Conservation (phyloP, 2,113 vertebrate species). For the Chelonoidis abingdonii region DNA sequence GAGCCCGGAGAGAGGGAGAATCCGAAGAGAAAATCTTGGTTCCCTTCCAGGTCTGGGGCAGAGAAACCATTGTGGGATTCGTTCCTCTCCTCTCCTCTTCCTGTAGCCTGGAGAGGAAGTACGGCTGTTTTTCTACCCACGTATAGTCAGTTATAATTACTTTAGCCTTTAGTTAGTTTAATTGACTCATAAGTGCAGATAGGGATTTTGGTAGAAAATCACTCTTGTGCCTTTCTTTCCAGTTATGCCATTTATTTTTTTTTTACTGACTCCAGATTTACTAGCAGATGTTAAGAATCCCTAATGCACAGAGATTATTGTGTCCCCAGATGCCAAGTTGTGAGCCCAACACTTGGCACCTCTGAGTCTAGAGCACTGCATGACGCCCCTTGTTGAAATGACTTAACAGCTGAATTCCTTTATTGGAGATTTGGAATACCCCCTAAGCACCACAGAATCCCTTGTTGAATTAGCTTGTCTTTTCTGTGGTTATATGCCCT, state of each 20-base stretch:
- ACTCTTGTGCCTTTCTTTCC: neutral
- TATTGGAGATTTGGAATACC: slow-evolving; percentile 11
- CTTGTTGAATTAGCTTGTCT: neutral
- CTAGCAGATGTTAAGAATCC: slow-evolving; percentile 43
- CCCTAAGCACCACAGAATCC: slow-evolving; percentile 51
- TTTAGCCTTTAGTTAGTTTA: slow-evolving; percentile 38
- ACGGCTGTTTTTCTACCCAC: slow-evolving; percentile 37
- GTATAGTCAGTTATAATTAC: slow-evolving; percentile 36
- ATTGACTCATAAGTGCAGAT: neutral
- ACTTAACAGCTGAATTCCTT: slow-evolving; percentile 53
- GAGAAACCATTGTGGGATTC: rapidly evolving
- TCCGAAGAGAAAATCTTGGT: neutral
- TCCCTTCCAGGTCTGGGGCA: neutral
- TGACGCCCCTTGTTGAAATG: slow-evolving; percentile 42
- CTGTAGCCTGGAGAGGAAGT: neutral
- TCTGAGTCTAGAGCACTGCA: neutral
- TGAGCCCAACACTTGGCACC: neutral
- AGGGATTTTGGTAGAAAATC: slow-evolving; percentile 10
- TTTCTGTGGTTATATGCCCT: slow-evolving; percentile 5
- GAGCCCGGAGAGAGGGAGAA: neutral
- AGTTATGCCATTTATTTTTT: neutral
- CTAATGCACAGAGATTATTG: neutral
- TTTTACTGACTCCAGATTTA: neutral
- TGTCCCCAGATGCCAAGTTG: slow-evolving; percentile 53
- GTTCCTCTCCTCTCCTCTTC: neutral